Base-by-base conservation (phyloP, 2,113 vertebrate species). In the Rhabdomys dilectus region DNA sequence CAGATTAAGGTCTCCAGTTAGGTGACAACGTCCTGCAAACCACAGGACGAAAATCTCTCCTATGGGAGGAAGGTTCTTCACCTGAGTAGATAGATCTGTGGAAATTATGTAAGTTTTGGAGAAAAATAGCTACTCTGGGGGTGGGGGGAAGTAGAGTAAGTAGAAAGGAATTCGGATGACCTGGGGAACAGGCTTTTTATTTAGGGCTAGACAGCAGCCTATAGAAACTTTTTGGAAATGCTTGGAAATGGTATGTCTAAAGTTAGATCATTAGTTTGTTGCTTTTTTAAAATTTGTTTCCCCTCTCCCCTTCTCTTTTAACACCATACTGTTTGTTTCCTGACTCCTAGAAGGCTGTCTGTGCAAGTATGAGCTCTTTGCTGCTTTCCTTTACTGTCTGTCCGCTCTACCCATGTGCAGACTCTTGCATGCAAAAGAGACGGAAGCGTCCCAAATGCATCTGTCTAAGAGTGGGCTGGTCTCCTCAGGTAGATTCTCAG, bases 91-190 rank as follows among this genome's bases (percentile, higher is more conserved):
- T 19, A 66, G 66, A 16, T 7, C 72, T 89, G 5, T 68, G 48
- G 15, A 48, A 82, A 87, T 91, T 73, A 96, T 88, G 31, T 66
- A 88, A 84, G 72, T 95, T 62, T 22, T 87, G 4, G 72, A 89
- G 87, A 94, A 80, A 62, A 58, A 17, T 42, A 31, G 76, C 22
- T 77, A 31, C 51, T 91, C 68, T 80, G 78, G 45, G 26, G n/a
- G 19, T 1, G 19, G 48, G 9, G 48, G 76, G 86, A 45, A 48
- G 16, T 29, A 53, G 66, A 84, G 4, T 45, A 62, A 87, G 26
- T 60, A 76, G 62, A 86, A 72, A 60, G 76, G 31, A 95, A 85
- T 53, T 91, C 9, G 78, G 36, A 36, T 91, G 88, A 91, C 66
- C 8, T 78, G 58, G n/a, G 24, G 58, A 24, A 16, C 81, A 62